Evolutionary conservation across 2,888 invertebrate species (phyloP).

Genomic region (Meghimatium bilineatum): DNA sequence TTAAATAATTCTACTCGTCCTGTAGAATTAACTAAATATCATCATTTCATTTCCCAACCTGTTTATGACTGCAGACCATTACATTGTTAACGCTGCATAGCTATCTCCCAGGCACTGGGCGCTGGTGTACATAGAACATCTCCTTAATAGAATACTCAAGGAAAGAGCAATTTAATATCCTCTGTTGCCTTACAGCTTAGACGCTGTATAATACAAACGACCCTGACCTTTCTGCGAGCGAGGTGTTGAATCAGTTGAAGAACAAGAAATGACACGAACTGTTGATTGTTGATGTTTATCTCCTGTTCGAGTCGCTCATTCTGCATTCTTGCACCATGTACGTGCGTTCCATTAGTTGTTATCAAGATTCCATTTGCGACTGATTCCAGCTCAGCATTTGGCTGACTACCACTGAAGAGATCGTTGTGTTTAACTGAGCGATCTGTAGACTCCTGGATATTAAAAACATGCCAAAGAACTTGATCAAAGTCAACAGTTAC

Average conservation of each 20-base stretch:
- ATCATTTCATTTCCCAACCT: no score
- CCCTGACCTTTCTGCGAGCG: not conserved
- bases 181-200: not conserved
- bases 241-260: slow-evolving; percentile 4
- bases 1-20: no score
- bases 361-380: not conserved
- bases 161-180: slow-evolving; percentile 15
- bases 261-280: not conserved
- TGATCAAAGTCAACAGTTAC: slow-evolving; percentile 16
- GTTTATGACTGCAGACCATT: no score
- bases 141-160: not conserved
- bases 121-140: no score
- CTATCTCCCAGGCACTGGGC: no score
- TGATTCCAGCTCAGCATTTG: not conserved
- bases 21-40: no score
- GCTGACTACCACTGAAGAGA: not conserved
- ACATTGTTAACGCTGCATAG: no score
- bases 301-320: not conserved
- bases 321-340: not conserved
- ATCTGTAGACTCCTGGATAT: not conserved
- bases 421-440: no score
- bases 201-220: slow-evolving; percentile 1
- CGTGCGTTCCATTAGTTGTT: not conserved
- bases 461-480: not conserved
- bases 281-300: not conserved